Conservation (phyloP, 2,888 invertebrate genomes). For the Cataglyphis albicans region DNA sequence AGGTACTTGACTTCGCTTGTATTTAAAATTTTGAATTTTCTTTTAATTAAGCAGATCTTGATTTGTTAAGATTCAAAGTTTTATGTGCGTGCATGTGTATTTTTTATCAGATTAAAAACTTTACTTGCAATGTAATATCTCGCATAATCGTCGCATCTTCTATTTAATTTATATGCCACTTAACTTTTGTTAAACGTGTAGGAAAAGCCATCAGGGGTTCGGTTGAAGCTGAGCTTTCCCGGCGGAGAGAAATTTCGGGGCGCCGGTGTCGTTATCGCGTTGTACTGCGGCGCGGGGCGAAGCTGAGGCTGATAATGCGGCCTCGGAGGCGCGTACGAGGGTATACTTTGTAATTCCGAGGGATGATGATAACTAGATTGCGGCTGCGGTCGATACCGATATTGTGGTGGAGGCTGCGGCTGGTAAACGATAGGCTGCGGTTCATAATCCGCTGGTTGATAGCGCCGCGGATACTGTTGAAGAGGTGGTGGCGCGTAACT, state of each 20-base stretch:
- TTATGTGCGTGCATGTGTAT: background rate
- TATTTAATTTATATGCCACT: conserved; percentile 3
- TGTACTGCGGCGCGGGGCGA: conserved; percentile 86
- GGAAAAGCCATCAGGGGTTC: conserved; percentile 95
- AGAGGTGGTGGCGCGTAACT: conserved; percentile 75
- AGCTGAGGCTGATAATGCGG: conserved; percentile 76
- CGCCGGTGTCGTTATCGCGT: conserved; percentile 89
- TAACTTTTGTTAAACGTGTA: conserved; percentile 92
- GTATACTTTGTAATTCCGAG: conserved; percentile 84
- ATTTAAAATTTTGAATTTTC: background rate
- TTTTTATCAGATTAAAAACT: background rate
- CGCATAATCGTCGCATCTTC: background rate
- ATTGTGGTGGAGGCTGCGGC: conserved; percentile 78
- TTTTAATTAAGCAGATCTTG: background rate
- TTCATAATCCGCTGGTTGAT: conserved; percentile 87
- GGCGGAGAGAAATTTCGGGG: conserved; percentile 94
- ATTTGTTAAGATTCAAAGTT: background rate
- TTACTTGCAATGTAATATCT: background rate
- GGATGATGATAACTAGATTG: conserved; percentile 75
- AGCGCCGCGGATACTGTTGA: conserved; percentile 82
- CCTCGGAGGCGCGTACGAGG: conserved; percentile 81
- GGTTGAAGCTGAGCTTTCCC: conserved; percentile 94
- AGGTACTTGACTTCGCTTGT: background rate
- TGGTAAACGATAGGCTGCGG: conserved; percentile 86
- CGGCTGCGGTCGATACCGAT: conserved; percentile 67